Percentiles rank a stretch among this genome's conserved stretches.
Evolutionary conservation across 2,113 vertebrate genomes (phyloP).

Genomic region (Daboia siamensis): DNA sequence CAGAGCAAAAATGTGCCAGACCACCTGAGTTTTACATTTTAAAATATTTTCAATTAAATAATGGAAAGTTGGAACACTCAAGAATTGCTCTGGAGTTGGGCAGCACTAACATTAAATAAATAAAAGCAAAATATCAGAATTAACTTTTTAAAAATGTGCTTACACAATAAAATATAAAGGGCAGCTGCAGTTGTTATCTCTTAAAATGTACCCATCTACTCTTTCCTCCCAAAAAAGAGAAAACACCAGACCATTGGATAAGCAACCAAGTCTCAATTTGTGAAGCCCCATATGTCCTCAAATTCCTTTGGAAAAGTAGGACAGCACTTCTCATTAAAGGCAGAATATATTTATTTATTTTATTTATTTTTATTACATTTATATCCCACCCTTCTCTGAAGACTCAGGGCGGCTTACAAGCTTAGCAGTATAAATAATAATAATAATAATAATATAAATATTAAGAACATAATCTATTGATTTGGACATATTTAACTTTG

Average conservation of each 20-base stretch:
- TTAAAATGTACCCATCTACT: not conserved
- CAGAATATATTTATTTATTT: too few relatives aligned
- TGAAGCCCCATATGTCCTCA: not conserved
- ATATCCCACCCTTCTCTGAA: too few relatives aligned
- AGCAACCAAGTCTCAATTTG: not conserved
- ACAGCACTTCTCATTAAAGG: not conserved
- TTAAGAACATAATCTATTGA: not conserved
- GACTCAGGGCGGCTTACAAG: too few relatives aligned
- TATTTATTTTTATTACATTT: too few relatives aligned
- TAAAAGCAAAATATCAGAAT: not conserved
- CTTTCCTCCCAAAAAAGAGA: not conserved
- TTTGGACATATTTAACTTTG: not conserved
- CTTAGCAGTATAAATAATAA: too few relatives aligned
- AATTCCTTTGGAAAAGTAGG: not conserved
- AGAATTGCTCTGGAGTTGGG: not conserved
- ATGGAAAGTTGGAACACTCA: not conserved
- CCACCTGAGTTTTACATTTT: not conserved
- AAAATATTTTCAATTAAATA: not conserved
- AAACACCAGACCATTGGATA: not conserved
- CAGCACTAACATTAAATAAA: not conserved
- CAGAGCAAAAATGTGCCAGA: not conserved
- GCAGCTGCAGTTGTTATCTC: not conserved
- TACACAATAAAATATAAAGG: not conserved
- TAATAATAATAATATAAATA: too few relatives aligned
- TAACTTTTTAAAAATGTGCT: not conserved